A percentile compares a stretch with the other conserved stretches of the same genome.
Evolutionary conservation across 2,888 invertebrate genomes (phyloP).

Genomic region (Notocelia uddmanniana): DNA sequence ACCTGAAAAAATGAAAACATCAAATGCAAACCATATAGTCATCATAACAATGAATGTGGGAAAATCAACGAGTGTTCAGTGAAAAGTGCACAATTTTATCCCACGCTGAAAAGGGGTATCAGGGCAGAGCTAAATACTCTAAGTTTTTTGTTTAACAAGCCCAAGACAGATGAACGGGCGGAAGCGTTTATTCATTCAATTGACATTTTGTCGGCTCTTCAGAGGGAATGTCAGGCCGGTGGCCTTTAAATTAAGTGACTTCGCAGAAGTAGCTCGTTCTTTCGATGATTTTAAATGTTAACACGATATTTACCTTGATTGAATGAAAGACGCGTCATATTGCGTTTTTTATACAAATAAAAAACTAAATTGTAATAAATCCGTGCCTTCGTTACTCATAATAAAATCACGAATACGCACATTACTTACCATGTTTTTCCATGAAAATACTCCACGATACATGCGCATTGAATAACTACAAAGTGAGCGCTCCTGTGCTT

Average conservation of each 20-base stretch:
- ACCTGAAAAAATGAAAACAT: not conserved
- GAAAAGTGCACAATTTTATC: not conserved
- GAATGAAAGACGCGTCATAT: not conserved
- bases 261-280: constrained; percentile 6
- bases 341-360: not conserved
- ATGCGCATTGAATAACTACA: too few species aligned
- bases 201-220: constrained; percentile 43
- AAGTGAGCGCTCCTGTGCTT: too few species aligned
- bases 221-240: constrained; percentile 27
- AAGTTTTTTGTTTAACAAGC: constrained; percentile 35
- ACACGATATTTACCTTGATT: not conserved
- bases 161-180: constrained; percentile 38
- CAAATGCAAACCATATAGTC: not conserved
- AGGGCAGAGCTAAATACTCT: constrained; percentile 22
- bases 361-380: not conserved
- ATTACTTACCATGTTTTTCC: too few species aligned
- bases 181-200: constrained; percentile 40
- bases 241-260: constrained; percentile 21
- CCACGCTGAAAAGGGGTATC: constrained; percentile 24
- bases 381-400: not conserved
- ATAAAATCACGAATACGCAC: too few species aligned
- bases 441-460: too few species aligned
- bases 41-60: not conserved
- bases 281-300: not conserved
- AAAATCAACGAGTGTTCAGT: not conserved